These are phyloP conservation scores for Cinclus cinclus DNA, from an alignment of 2,113 vertebrate genomes.

Conservation along the genomic window DNA sequence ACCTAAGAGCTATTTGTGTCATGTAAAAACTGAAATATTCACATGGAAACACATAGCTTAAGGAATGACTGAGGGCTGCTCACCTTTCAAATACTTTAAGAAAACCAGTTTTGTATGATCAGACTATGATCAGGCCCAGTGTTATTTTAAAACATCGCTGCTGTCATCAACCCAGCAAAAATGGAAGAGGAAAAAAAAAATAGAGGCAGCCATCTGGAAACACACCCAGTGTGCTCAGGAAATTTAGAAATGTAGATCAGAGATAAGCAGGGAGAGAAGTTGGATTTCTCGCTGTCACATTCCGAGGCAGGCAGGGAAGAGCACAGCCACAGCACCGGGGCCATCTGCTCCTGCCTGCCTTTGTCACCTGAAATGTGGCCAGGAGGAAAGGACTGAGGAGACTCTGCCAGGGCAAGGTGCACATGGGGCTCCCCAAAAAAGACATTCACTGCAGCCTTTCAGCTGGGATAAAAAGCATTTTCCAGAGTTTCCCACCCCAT, in stretches of 20 bases:
- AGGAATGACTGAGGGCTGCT: not conserved
- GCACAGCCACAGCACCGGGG: not conserved
- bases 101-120: not conserved
- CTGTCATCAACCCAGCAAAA: not conserved
- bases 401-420: not conserved
- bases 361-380: not conserved
- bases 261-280: not conserved
- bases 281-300: rapidly evolving
- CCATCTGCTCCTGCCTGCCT: not conserved
- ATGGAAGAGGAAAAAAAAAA: not conserved
- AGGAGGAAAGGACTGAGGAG: not conserved
- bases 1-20: not conserved
- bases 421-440: not conserved
- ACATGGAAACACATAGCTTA: not conserved
- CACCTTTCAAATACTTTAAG: not conserved
- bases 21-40: not conserved
- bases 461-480: not conserved
- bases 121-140: not conserved
- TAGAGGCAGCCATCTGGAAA: conserved; percentile 13
- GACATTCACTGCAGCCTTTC: not conserved
- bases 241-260: not conserved
- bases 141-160: not conserved
- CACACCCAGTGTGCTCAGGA: not conserved
- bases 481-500: not conserved
- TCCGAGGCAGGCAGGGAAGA: not conserved